Base-by-base conservation (phyloP, 2,888 invertebrate species). In the Brachyopa scutellaris region DNA sequence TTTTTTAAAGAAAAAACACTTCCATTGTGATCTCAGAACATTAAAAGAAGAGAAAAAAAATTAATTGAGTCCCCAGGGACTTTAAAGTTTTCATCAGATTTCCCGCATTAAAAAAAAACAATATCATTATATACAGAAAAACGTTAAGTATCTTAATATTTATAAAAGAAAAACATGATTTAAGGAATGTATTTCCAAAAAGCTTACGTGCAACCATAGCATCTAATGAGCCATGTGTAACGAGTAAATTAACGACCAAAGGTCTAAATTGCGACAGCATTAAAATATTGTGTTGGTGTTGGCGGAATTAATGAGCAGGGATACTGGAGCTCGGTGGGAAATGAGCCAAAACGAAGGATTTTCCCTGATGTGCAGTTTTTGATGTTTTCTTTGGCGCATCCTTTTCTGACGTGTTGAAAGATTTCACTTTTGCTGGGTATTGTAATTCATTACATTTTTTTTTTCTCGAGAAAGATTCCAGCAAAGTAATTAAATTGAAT, bases 201-300 rank as follows among this genome's bases (percentile, higher is more conserved):
- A 45, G 42, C 42, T 31, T 59, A 45, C 29, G 17, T n/a, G 15
- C 40, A 17, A 15, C 23, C 55, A 40, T 59, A 40, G 31, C 19
- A 26, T 45, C 59, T 42, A 59, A 42, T 42, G 42, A 45, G 42
- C 29, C 47, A 13, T 59, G 42, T 40, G 45, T 59, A n/a, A n/a
- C n/a, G n/a, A n/a, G n/a, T 45, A 59, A 59, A 59, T 45, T 59
- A 42, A 59, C 40, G 29, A 59, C 31, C 59, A 31, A 45, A 17
- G 40, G 59, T 59, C 42, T 11, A 31, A 31, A 40, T 13, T 55
- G 9, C 15, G 31, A n/a, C 17, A 5, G 31, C 4, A 13, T 7
- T 0, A 8, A 9, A 29, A 15, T 11, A 47, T 11, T 47, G 21
- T 23, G 21, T 8, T 55, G n/a, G n/a, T n/a, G n/a, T n/a, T n/a